phyloP scores from a whole-genome alignment of 2,888 invertebrate species.

The Tillus elongatus region DNA sequence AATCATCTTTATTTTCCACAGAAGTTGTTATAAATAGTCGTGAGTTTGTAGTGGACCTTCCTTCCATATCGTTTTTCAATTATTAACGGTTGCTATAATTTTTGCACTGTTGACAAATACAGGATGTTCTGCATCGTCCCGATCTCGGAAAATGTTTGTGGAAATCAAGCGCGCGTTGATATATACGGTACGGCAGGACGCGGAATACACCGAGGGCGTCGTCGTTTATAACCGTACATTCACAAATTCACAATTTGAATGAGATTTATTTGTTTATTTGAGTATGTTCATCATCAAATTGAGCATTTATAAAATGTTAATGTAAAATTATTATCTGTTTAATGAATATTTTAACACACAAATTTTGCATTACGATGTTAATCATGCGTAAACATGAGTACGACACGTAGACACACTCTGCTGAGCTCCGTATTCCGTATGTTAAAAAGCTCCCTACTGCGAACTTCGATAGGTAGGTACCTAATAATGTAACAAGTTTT shows the following conservation, averaged over 20 bases:
- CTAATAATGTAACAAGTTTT: too few species aligned
- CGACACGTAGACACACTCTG: too few species aligned
- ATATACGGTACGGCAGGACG: slow-evolving; percentile 35
- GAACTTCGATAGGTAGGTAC: too few species aligned
- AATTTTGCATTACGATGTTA: too few species aligned
- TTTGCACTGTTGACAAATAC: slow-evolving; percentile 49
- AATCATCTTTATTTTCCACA: slow-evolving; percentile 83
- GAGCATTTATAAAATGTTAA: too few species aligned
- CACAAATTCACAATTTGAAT: slow-evolving; percentile 6
- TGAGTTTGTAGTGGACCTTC: slow-evolving; percentile 44
- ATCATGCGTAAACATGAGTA: too few species aligned
- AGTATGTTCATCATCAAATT: too few species aligned
- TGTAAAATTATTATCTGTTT: too few species aligned
- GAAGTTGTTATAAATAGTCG: slow-evolving; percentile 73
- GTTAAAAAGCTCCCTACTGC: too few species aligned
- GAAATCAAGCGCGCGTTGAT: slow-evolving; percentile 43
- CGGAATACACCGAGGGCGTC: slow-evolving; percentile 26
- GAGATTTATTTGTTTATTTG: slow-evolving; percentile 3
- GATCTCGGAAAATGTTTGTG: slow-evolving; percentile 43
- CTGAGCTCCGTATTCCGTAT: too few species aligned
- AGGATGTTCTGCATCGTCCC: slow-evolving; percentile 56
- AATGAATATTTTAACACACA: too few species aligned
- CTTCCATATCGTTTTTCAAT: slow-evolving; percentile 31
- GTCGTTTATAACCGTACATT: slow-evolving; percentile 12
- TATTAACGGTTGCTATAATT: slow-evolving; percentile 45